Evolutionary conservation across 2,888 invertebrate species (phyloP), one percentile per base, ranked within the genome.

Genomic region (Acrobasis consociella): DNA sequence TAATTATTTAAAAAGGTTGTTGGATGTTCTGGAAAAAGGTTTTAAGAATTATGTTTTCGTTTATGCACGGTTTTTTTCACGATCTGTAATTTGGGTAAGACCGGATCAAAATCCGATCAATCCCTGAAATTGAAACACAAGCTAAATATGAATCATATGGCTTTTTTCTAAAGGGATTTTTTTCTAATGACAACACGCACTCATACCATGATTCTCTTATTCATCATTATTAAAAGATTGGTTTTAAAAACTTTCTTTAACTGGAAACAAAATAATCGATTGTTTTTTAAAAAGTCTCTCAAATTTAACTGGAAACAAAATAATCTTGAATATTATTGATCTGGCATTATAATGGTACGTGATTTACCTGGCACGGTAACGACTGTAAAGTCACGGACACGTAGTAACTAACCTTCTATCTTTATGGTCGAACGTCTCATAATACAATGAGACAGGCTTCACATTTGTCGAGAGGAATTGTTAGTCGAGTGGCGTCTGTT

Each of bases 321-420:
- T 50, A 46, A 9, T 16, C 50, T 16, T 17, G 16, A 50, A 50
- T 50, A 50, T 50, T 9, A 22, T 52, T 13, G 13, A 46, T 11
- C 46, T 52, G 31, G 31, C 52, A 52, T 22, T 37, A 52, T 52
- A 22, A 22, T 37, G 31, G 31, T 22, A 31, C 52, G 52, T 52
- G 52, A 52, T 52, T 11, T 52, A n/a, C 13, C 22, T 52, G 11
- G 22, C 13, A 52, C 22, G 52, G 46, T 58, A 58, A 46, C 17
- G 38, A 49, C 49, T 59, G 31, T 59, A 49, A 59, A 50, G 31
- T 59, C 59, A 59, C 59, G 59, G 59, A 59, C 50, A 17, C 42
- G 16, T 16, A 37, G 39, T 39, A 49, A 49, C n/a, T 16, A 38
- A 59, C 49, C 52, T 52, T 52, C 31, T 52, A 13, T 13, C 38